Evolutionary conservation across 2,113 vertebrate genomes (phyloP).

Genomic region (Ciconia stormi): DNA sequence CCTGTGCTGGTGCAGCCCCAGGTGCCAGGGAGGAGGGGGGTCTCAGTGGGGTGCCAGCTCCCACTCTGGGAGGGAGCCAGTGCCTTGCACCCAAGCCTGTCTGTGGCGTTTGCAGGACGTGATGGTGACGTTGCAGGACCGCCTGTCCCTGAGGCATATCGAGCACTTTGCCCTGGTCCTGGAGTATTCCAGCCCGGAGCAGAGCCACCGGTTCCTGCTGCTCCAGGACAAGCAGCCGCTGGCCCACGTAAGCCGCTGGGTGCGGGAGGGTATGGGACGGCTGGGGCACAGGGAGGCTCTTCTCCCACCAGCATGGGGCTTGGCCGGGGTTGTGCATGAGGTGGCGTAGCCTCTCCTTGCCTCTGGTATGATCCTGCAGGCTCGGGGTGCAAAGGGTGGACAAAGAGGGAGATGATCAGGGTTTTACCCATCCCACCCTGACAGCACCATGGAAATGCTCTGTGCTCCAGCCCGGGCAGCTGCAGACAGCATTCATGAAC

Average conservation of each 20-base stretch:
- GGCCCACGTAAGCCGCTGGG: slow-evolving; percentile 85
- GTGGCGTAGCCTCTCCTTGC: not conserved
- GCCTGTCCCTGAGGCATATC: slow-evolving; percentile 94
- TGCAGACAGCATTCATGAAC: not conserved
- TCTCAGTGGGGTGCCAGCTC: not conserved
- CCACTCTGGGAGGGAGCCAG: not conserved
- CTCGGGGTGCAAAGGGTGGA: not conserved
- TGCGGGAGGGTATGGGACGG: not conserved
- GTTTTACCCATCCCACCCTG: not conserved
- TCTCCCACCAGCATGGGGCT: not conserved
- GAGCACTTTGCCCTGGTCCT: slow-evolving; percentile 96
- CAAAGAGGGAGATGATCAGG: not conserved
- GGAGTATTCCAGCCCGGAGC: slow-evolving; percentile 90
- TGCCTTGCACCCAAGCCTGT: not conserved
- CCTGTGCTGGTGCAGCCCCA: rapidly evolving
- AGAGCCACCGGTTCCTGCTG: slow-evolving; percentile 89
- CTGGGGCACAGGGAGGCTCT: not conserved
- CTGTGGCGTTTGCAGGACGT: slow-evolving; percentile 79
- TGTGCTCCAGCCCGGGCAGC: not conserved
- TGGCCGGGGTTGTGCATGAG: not conserved
- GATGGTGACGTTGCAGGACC: slow-evolving; percentile 95
- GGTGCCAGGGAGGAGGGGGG: not conserved
- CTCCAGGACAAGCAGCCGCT: slow-evolving; percentile 95
- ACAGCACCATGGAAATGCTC: not conserved
- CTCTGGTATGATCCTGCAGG: not conserved